Conservation (phyloP, 2,113 vertebrate species). For the Atractosteus spatula region DNA sequence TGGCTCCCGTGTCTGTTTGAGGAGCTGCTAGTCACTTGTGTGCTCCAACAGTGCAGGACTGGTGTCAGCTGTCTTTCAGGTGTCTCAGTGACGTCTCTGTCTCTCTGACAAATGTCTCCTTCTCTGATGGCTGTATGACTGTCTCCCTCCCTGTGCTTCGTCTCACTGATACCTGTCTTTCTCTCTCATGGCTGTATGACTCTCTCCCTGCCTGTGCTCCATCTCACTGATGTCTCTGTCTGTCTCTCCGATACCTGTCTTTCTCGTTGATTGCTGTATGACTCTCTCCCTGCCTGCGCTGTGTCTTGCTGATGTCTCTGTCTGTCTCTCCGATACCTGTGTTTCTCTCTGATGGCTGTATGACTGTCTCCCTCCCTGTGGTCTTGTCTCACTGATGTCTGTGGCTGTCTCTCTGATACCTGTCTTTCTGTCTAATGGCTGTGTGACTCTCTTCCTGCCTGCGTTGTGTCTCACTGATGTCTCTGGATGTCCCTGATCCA, state of each 20-base stretch:
- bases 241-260: not conserved
- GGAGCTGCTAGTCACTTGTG: no score
- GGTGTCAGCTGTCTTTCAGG: no score
- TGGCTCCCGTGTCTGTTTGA: no score
- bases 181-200: conserved; percentile 23
- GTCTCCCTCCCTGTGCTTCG: conserved; percentile 16
- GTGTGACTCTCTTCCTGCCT: no score
- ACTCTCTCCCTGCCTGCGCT: conserved; percentile 28
- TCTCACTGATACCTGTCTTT: conserved; percentile 26
- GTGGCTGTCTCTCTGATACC: no score
- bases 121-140: conserved; percentile 24
- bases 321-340: not conserved
- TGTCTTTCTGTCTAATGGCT: no score
- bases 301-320: conserved; percentile 37
- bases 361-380: no score
- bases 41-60: no score
- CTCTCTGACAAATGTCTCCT: conserved; percentile 12
- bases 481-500: no score
- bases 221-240: conserved; percentile 40
- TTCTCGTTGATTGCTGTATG: conserved; percentile 38
- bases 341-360: no score
- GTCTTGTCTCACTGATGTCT: no score
- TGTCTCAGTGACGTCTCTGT: conserved; percentile 39
- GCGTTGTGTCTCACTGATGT: no score
- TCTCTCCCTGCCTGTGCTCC: conserved; percentile 13